phyloP scores from a whole-genome alignment of 2,888 invertebrate genomes.

The Polydrusus tereticollis region DNA sequence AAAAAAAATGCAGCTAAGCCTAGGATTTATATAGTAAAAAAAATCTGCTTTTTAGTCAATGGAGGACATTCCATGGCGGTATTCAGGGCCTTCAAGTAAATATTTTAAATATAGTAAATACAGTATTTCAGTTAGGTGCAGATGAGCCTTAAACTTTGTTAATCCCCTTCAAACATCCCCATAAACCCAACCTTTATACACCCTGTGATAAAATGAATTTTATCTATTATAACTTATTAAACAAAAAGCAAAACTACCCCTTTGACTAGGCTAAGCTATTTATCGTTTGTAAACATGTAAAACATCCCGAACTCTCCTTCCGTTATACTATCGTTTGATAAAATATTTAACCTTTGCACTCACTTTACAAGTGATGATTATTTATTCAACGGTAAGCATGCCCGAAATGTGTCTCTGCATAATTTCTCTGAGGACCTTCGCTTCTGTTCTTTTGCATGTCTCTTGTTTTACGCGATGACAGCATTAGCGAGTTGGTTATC shows the following conservation, averaged over 20 bases:
- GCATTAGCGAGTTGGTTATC: too few relatives aligned
- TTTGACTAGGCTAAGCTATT: conserved; percentile 23
- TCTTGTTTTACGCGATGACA: too few relatives aligned
- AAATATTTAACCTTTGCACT: conserved; percentile 37
- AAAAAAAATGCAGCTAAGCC: too few relatives aligned
- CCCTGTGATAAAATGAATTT: neutral
- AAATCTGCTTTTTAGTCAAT: too few relatives aligned
- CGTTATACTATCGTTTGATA: conserved; percentile 36
- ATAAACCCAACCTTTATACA: too few relatives aligned
- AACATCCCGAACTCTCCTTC: conserved; percentile 26
- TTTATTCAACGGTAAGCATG: conserved; percentile 29
- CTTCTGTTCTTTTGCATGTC: neutral
- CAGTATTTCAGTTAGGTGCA: too few relatives aligned
- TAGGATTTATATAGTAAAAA: too few relatives aligned
- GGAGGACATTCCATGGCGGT: too few relatives aligned
- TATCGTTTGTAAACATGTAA: conserved; percentile 24
- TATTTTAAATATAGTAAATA: too few relatives aligned
- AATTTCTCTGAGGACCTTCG: conserved; percentile 4
- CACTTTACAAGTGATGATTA: conserved; percentile 28
- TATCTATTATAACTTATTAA: neutral
- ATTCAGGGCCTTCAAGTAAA: too few relatives aligned
- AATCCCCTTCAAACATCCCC: too few relatives aligned
- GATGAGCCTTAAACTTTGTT: too few relatives aligned
- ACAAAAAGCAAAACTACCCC: neutral
- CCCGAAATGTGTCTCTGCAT: conserved; percentile 27